A percentile compares a stretch with the other conserved stretches of the same genome.
Evolutionary conservation across 2,888 invertebrate genomes (phyloP).

Genomic region (Gari tellinella): DNA sequence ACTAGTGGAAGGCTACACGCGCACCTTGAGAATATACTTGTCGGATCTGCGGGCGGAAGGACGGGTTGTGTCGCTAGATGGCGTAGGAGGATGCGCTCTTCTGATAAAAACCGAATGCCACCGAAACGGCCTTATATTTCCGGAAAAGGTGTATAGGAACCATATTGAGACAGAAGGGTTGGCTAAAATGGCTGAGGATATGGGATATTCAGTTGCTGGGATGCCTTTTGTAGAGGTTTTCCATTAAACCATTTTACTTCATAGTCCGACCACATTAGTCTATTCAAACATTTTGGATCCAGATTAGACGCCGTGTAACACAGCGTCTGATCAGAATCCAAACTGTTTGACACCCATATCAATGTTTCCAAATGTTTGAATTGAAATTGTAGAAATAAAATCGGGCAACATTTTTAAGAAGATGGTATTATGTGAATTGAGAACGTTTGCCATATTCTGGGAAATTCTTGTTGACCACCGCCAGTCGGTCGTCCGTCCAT

Average conservation of each 20-base stretch:
- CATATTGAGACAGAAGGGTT: slow-evolving; percentile 82
- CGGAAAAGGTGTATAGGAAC: slow-evolving; percentile 72
- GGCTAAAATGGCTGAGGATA: slow-evolving; percentile 77
- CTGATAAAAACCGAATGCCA: slow-evolving; percentile 75
- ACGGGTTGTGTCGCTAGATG: slow-evolving; percentile 78
- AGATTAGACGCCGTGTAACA: too few species aligned
- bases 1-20: slow-evolving; percentile 78
- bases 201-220: slow-evolving; percentile 76
- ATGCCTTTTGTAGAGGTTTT: slow-evolving; percentile 77
- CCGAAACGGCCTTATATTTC: slow-evolving; percentile 77
- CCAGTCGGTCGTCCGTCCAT: too few species aligned
- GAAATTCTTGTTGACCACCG: too few species aligned
- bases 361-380: too few species aligned
- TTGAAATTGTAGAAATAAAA: too few species aligned
- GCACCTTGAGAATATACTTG: slow-evolving; percentile 69
- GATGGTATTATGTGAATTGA: too few species aligned
- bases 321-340: too few species aligned
- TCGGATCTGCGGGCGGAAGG: slow-evolving; percentile 76
- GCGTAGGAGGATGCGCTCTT: slow-evolving; percentile 80
- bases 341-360: too few species aligned
- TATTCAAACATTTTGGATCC: too few species aligned
- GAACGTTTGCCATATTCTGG: too few species aligned
- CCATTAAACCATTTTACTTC: slow-evolving; percentile 53
- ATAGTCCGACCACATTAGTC: too few species aligned
- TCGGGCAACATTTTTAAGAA: too few species aligned